Base-by-base conservation (phyloP, 1,140 invertebrate species). In the Hylyphantes graminicola region DNA sequence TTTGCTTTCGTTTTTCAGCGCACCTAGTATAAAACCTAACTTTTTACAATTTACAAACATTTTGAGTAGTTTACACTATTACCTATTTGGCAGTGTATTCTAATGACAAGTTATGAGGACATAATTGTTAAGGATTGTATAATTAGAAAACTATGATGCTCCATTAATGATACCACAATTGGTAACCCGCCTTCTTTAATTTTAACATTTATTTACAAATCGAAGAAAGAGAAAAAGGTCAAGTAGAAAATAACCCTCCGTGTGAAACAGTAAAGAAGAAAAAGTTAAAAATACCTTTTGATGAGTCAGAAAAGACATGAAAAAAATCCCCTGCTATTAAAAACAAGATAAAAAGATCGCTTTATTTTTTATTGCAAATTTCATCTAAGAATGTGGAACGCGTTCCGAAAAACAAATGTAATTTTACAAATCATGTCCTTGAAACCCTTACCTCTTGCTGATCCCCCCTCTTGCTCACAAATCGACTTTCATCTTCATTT, bases 401-500 rank as follows among this genome's bases (percentile, higher is more conserved):
- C 50, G 15, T 17, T 70, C 68, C 54, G 51, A 17, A 53, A 35
- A 70, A 70, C 50, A 51, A 70, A 70, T 70, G 67, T 17, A 19
- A 21, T 70, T 70, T 70, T 48, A 54, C 68, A 70, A 70, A 70
- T 70, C 68, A 70, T 70, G 68, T 70, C 68, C 68, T 70, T 70
- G 48, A 70, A 70, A 70, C 15, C 53, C 67, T 70, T 70, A 70
- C 68, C 50, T 70, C 51, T 70, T 53, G 54, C 51, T n/a, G 9
- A 15, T 53, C 9, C 50, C 12, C 50, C n/a, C 35, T 5, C 35
- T 1, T 35, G 35, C 35, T 35, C 35, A 35, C 35, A 35, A 35
- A 35, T 35, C 35, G 1, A 35, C 35, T 35, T 35, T 35, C 35
- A 35, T 35, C 35, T 35, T 35, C 35, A 5, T 35, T 35, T 35